Percentiles rank a stretch among this genome's conserved stretches.
Evolutionary conservation across 2,113 vertebrate species (phyloP).

Genomic region (Loxodonta africana): DNA sequence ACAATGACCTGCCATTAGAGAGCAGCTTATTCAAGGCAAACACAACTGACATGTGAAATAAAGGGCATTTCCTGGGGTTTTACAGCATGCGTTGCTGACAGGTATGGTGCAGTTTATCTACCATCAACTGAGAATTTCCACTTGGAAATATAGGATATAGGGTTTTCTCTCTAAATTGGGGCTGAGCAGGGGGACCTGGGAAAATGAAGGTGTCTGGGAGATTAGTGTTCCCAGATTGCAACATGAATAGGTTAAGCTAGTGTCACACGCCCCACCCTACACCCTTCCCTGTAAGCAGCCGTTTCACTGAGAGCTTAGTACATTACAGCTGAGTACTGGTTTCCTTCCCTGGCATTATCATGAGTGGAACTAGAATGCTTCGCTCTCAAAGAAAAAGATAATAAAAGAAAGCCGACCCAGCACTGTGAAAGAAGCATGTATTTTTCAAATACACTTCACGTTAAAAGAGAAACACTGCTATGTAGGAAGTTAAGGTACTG

Average conservation of each 20-base stretch:
- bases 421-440: background rate
- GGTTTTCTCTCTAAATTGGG: constrained; percentile 29
- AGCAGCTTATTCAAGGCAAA: constrained; percentile 14
- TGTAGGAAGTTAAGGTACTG: background rate
- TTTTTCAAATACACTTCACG: background rate
- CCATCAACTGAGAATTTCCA: constrained; percentile 55
- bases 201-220: constrained; percentile 32
- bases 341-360: background rate
- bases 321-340: background rate
- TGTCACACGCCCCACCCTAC: background rate
- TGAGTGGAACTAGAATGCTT: background rate
- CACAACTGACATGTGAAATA: constrained; percentile 64
- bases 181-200: background rate
- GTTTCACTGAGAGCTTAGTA: background rate
- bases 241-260: background rate
- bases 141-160: constrained; percentile 47
- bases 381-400: background rate
- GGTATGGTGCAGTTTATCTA: constrained; percentile 48
- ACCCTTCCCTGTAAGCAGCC: background rate
- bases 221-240: constrained; percentile 4
- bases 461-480: background rate
- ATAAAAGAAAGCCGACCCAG: background rate
- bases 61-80: constrained; percentile 29
- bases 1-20: constrained; percentile 45
- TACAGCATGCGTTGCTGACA: constrained; percentile 32